Evolutionary conservation across 2,888 invertebrate genomes (phyloP), one percentile per base, ranked within the genome.

Genomic region (Atethmia centrago): DNA sequence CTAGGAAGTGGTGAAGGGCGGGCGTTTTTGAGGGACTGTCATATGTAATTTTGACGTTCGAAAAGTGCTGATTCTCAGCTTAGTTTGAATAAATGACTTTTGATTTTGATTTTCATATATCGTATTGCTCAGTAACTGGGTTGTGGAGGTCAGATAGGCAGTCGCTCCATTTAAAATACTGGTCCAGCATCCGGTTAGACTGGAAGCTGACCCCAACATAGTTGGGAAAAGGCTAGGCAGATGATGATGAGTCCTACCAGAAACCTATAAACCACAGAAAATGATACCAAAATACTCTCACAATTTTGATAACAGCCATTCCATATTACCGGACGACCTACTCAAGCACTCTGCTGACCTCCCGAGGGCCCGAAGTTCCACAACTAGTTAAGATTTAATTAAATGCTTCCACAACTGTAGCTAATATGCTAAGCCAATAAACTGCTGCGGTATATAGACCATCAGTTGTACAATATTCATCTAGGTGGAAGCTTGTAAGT

Each of bases 331-430:
- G 58, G 51, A 42, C 63, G 67, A 77, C 70, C 64, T 69, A 68
- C 69, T 58, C 49, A 36, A 64, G 64, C 62, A 75, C 74, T 74
- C 75, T 77, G 64, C 78, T 74, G 69, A 77, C 55, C 77, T 78
- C 83, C 72, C 86, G 12, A 58, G 74, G 69, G 86, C 66, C 47
- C 40, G 0, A 75, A 86, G 75, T 84, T 86, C 51, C 68, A 77
- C 84, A 86, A 86, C 86, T 80, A 83, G 82, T 85, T 82, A 83
- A 84, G 79, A 86, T 85, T 85, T 83, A 86, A 86, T 86, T 83
- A 85, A 86, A 86, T 72, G 83, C 85, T 83, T 79, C 82, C 86
- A 79, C 85, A 84, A 86, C 82, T 80, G 74, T 71, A 68, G 74
- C 77, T 85, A 85, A 82, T 85, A 83, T 79, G 80, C 85, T 83